Base-by-base conservation (phyloP, 2,888 invertebrate species). In the Tachina lurida region DNA sequence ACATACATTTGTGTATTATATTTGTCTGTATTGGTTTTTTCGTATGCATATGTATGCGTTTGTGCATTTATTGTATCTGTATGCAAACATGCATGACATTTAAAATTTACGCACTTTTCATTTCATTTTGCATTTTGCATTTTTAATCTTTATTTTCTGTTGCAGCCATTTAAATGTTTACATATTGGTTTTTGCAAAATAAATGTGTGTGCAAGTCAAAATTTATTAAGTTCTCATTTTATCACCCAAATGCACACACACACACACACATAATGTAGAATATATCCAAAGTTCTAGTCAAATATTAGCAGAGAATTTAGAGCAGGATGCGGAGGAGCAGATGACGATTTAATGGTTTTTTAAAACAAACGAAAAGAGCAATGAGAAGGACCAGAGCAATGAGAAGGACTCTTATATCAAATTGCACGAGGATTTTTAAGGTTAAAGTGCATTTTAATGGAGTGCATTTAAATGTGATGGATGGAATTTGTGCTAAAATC, bases 71-170 rank as follows among this genome's bases (percentile, higher is more conserved):
- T 56, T 75, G 52, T 52, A 49, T 62, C 54, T 22, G 31, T 31
- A 31, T 31, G 4, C 31, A 31, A 31, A 7, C 31, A 31, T 31
- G 62, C 41, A 60, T 81, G 81, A 77, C 75, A 75, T 75, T 31
- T 79, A 75, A 56, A 79, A 76, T 79, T 83, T 86, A 86, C 82
- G 79, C 82, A 86, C 86, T 86, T 86, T 86, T 80, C 79, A 80
- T 83, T 83, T 80, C 79, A 67, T 54, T 83, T 73, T 73, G 56
- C 63, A 75, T 71, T 43, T 83, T 63, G 56, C 63, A 75, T 71
- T 43, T 83, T 63, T 31, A 65, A 83, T 49, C 17, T 15, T 71
- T n/a, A 39, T 9, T 22, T 58, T 10, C 49, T n/a, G 19, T 15
- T 58, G 41, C 12, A 17, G 3, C 41, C 0, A 17, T 52, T n/a